Evolutionary conservation across 2,888 invertebrate species (phyloP), one percentile per base, ranked within the genome.

Genomic region (Pseudeuparius sepicola): DNA sequence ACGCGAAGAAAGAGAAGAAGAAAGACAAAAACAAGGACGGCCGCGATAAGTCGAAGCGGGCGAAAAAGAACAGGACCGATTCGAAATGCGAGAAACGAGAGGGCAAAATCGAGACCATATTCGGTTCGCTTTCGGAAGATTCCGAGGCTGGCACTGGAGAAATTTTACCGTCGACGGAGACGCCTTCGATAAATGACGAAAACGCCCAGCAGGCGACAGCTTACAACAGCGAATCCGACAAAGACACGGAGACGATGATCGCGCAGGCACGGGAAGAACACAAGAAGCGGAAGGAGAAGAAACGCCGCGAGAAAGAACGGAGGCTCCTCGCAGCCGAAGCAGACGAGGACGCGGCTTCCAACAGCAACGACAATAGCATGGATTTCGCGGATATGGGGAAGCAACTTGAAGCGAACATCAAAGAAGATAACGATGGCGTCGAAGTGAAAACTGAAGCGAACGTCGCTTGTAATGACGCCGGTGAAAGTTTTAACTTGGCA

Each of bases 51-150:
- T 57, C 67, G 1, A 76, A 71, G 55, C 75, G 72, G 53, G 68
- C 70, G 14, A 73, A 67, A 54, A 70, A 64, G 46, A 56, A 46
- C 23, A 60, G 57, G 42, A 47, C 53, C 7, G 58, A 61, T 24
- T 34, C 57, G 4, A 65, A 65, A 48, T 64, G 65, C 40, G 66
- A 67, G 38, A 75, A 79, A 49, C 75, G 81, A 41, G 82, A 81
- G 46, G 84, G 77, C 14, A 82, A 85, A 61, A 83, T 87, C 80
- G 85, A 87, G 58, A 86, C 85, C 48, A 87, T 88, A 41, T 88
- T 88, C 61, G 88, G 87, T 1, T 83, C 86, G 7, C 66, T 87
- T 40, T 86, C 88, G 1, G 88, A 87, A 48, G 75, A 76, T 43
- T 67, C 67, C 2, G 67, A 66, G 45, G 56, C 56, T 39, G 57